Evolutionary conservation across 2,797 vertebrate genomes (phyloP).

Genomic region (Euphonia xanthogaster): DNA sequence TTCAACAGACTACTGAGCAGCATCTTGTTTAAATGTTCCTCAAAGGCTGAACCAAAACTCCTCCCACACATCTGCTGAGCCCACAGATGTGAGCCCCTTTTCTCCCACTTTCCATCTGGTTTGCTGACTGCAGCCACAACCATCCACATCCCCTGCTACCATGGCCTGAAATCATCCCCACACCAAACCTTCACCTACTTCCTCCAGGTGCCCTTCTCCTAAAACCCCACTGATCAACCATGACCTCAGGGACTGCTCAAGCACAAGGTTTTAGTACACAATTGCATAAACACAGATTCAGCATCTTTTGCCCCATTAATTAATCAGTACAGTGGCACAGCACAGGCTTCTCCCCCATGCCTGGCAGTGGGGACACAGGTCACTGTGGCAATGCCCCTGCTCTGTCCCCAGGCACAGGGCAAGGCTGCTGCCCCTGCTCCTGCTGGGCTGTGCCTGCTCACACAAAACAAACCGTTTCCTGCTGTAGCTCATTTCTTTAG

Average conservation of each 20-base stretch:
- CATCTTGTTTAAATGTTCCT: background rate
- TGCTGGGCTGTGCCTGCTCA: rapidly evolving
- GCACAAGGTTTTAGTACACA: background rate
- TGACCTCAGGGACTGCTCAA: background rate
- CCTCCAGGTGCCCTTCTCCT: background rate
- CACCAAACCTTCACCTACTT: background rate
- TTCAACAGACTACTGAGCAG: background rate
- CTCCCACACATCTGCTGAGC: background rate
- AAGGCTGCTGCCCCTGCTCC: background rate
- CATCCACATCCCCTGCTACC: background rate
- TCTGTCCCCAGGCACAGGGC: background rate
- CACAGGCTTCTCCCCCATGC: too few species aligned
- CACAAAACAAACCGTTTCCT: background rate
- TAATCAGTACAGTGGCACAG: rapidly evolving
- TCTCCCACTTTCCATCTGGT: background rate
- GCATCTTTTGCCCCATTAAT: rapidly evolving
- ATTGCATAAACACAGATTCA: background rate
- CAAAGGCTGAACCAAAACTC: background rate
- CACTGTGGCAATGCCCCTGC: background rate
- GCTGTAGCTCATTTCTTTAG: background rate
- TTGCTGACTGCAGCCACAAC: background rate
- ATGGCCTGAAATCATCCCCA: rapidly evolving
- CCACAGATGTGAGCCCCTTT: background rate
- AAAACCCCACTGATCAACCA: background rate
- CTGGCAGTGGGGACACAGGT: rapidly evolving